Conservation (phyloP, 2,113 vertebrate genomes). For the Saguinus midas region DNA sequence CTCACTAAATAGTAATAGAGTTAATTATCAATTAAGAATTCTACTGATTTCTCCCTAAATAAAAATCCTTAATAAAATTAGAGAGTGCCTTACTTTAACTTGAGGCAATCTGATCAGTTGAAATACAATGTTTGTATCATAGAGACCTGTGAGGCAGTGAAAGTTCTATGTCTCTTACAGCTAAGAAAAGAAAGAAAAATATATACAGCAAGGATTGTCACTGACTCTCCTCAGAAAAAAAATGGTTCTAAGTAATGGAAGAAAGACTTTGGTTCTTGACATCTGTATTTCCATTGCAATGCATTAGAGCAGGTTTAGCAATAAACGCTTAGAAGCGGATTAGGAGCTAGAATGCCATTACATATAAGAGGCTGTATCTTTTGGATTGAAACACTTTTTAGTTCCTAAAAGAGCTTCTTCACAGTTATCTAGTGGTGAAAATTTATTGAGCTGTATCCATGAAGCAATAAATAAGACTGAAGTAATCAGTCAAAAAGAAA, state of each 20-base stretch:
- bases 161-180: conserved; percentile 1
- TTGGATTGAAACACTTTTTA: conserved; percentile 11
- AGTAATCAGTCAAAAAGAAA: conserved; percentile 54
- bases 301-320: conserved; percentile 14
- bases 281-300: not conserved
- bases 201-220: not conserved
- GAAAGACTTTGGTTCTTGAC: not conserved
- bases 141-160: not conserved
- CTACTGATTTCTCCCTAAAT: not conserved
- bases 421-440: conserved; percentile 6
- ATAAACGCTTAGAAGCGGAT: conserved; percentile 15
- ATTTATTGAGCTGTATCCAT: conserved; percentile 54
- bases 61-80: not conserved
- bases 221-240: not conserved
- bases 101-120: not conserved
- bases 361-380: not conserved
- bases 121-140: not conserved
- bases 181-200: not conserved
- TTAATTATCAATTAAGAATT: not conserved
- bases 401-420: conserved; percentile 47
- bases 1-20: not conserved
- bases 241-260: not conserved
- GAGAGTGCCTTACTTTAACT: not conserved
- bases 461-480: conserved; percentile 59
- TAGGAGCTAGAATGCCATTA: not conserved